Conservation (phyloP, 2,113 vertebrate genomes). For the Lophius piscatorius region DNA sequence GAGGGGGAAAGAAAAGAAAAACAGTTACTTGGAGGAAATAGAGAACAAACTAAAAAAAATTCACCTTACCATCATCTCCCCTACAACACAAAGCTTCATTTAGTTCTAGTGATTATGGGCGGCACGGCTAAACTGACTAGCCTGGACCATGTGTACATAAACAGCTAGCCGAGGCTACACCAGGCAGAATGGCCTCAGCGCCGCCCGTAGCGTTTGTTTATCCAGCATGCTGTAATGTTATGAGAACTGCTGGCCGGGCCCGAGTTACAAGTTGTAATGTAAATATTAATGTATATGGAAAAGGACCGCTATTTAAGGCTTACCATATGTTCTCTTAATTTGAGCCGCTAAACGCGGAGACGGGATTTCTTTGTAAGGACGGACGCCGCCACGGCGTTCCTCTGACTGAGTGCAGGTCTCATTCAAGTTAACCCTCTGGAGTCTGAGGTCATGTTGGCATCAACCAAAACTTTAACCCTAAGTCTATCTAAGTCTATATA, state of each 20-base stretch:
- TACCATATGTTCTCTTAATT: conserved; percentile 74
- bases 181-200: conserved; percentile 29
- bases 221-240: conserved; percentile 74
- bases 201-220: conserved; percentile 74
- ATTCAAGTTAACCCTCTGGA: not conserved
- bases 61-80: not conserved
- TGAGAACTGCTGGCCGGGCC: conserved; percentile 66
- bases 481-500: no score
- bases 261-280: conserved; percentile 73
- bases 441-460: no score
- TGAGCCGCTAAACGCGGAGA: conserved; percentile 53
- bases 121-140: conserved; percentile 36
- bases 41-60: conserved; percentile 19
- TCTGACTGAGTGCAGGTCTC: conserved; percentile 14
- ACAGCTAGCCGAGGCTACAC: conserved; percentile 35
- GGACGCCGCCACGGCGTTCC: not conserved
- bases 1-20: no score
- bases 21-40: conserved; percentile 13
- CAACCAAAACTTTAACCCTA: no score
- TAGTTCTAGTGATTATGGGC: conserved; percentile 44
- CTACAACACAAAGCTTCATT: conserved; percentile 36
- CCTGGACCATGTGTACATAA: conserved; percentile 48
- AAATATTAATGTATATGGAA: conserved; percentile 76
- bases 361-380: conserved; percentile 37
- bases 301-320: conserved; percentile 68